Evolutionary conservation across 2,113 vertebrate genomes (phyloP), one percentile per base, ranked within the genome.

Genomic region (Chaetorhynchus papuensis): DNA sequence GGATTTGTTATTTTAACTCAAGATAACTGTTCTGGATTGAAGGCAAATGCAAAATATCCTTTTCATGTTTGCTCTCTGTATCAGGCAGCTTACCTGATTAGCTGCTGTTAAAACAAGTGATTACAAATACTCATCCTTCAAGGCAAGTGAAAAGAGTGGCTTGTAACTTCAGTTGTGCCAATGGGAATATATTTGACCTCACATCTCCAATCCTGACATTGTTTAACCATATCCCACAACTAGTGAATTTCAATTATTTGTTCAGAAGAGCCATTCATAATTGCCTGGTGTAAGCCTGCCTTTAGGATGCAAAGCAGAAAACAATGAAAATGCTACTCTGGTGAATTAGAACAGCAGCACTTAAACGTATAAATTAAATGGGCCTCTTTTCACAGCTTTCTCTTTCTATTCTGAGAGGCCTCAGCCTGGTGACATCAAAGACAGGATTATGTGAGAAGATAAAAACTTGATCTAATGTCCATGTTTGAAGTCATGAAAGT

Each of bases 271-370:
- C 97, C 98, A 97, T 98, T 98, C 97, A 97, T 98, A 98, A 98
- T 98, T 97, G 98, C 96, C 97, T 98, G 96, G 93, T 97, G 95
- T 98, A 98, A 98, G 98, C 97, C 98, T 97, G 96, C 98, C 98
- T 99, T 99, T 99, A 98, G 97, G 97, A 99, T 99, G 98, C 98
- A 99, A 99, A 99, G 98, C 97, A 98, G 98, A 98, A 97, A 97
- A 98, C 98, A 98, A 98, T 98, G 96, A 93, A 97, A 98, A 98
- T 95, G 96, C 97, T 97, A 97, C 94, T 87, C 81, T 45, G 83
- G 88, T 3, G 94, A 98, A 98, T 98, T 97, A 97, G 97, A 97
- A 95, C 96, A 94, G 96, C 94, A 92, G 96, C 95, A 97, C 98
- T 98, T 98, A 98, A 98, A 97, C 95, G 94, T 98, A 98, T 97